These are phyloP conservation scores for Cylloceria caligata DNA, from an alignment of 2,888 invertebrate genomes.

Conservation along the genomic window DNA sequence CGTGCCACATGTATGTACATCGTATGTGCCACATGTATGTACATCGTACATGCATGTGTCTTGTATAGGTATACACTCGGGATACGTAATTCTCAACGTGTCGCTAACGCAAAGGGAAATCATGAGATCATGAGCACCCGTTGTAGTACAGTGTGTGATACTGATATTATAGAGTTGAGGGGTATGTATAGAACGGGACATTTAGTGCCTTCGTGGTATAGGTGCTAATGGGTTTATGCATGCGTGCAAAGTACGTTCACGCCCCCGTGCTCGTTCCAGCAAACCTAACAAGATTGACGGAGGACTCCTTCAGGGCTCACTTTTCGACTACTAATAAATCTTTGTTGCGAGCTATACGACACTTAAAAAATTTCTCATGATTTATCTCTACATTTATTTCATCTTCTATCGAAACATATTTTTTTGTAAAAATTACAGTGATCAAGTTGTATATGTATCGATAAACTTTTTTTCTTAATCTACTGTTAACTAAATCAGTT, in stretches of 20 bases:
- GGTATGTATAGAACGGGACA: conserved; percentile 41
- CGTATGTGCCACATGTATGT: conserved; percentile 14
- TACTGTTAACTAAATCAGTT: too few relatives aligned
- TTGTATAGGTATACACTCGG: conserved; percentile 18
- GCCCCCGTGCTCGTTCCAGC: conserved; percentile 24
- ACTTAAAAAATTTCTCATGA: background rate
- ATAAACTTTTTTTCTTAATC: too few relatives aligned
- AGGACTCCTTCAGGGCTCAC: conserved; percentile 43
- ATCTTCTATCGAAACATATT: too few relatives aligned
- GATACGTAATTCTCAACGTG: conserved; percentile 73
- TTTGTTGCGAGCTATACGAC: background rate
- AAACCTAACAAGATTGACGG: conserved; percentile 58
- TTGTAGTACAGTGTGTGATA: conserved; percentile 2
- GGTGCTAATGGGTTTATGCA: conserved; percentile 54
- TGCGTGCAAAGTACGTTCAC: conserved; percentile 44
- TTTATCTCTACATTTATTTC: background rate
- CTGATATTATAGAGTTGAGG: conserved; percentile 46
- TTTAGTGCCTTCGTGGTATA: conserved; percentile 49
- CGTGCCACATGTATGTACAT: conserved; percentile 12
- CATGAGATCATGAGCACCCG: conserved; percentile 63
- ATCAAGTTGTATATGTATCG: too few relatives aligned
- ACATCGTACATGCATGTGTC: conserved; percentile 2
- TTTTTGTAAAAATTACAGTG: too few relatives aligned
- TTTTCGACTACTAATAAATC: conserved; percentile 15
- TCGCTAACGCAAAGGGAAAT: conserved; percentile 78